Percentiles rank a stretch among this genome's conserved stretches.
These are phyloP conservation scores for Mandrillus leucophaeus DNA, from an alignment of 2,113 vertebrate genomes.

Conservation along the genomic window DNA sequence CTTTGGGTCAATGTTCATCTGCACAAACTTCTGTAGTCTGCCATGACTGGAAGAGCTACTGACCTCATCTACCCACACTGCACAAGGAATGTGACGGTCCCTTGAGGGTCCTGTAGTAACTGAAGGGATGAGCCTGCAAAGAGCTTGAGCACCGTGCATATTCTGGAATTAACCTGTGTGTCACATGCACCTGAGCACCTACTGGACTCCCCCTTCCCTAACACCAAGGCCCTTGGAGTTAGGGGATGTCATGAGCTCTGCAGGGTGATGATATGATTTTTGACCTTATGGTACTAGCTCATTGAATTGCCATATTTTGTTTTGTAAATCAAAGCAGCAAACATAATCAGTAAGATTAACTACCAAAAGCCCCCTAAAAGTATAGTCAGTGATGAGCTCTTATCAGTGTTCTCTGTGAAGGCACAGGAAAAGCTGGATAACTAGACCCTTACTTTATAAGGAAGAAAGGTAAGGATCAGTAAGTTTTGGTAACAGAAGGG, in stretches of 20 bases:
- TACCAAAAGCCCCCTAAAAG: not conserved
- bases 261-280: not conserved
- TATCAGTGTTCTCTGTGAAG: not conserved
- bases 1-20: not conserved
- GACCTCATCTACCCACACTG: not conserved
- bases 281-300: not conserved
- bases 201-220: accelerated
- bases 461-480: not conserved
- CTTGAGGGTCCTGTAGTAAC: too few species aligned
- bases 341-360: not conserved
- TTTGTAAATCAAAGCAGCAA: not conserved
- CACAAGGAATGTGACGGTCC: not conserved
- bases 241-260: not conserved
- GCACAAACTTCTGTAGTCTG: not conserved
- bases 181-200: accelerated
- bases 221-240: not conserved
- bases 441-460: not conserved
- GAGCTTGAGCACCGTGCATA: accelerated
- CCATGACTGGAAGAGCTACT: not conserved
- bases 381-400: not conserved
- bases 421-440: not conserved
- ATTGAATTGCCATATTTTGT: not conserved
- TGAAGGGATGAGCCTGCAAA: not conserved
- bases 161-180: not conserved
- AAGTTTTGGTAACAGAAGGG: too few species aligned